These are phyloP conservation scores for Protaetia brevitarsis DNA, from an alignment of 1,140 invertebrate genomes.

Conservation along the genomic window DNA sequence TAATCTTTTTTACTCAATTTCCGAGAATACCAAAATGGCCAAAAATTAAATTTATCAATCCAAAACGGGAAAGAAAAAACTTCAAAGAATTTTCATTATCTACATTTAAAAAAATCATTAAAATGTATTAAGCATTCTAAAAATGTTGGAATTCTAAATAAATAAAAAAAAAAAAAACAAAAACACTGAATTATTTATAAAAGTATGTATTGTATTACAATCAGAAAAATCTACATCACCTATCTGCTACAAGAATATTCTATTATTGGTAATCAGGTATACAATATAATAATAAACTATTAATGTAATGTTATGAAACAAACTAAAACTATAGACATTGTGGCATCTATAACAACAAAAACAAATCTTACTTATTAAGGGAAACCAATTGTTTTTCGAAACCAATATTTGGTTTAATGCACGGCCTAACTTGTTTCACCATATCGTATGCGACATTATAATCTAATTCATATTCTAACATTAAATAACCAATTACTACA, in stretches of 20 bases:
- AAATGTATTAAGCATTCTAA: too few species aligned
- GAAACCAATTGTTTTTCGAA: slow-evolving; percentile 65
- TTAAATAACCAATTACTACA: slow-evolving; percentile 80
- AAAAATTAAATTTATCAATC: too few species aligned
- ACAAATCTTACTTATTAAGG: slow-evolving; percentile 26
- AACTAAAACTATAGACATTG: neutral
- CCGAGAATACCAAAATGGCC: too few species aligned
- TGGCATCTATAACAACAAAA: neutral
- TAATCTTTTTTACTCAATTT: too few species aligned
- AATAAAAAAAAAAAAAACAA: neutral
- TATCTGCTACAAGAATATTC: neutral
- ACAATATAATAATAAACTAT: slow-evolving; percentile 20
- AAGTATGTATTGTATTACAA: slow-evolving; percentile 13
- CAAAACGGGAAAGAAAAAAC: too few species aligned
- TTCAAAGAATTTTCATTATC: too few species aligned
- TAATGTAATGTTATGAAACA: neutral
- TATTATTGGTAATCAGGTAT: slow-evolving; percentile 16
- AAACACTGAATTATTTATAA: slow-evolving; percentile 11
- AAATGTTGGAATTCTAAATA: neutral
- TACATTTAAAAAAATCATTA: too few species aligned
- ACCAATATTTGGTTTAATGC: slow-evolving; percentile 75
- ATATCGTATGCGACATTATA: slow-evolving; percentile 68
- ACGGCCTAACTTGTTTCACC: slow-evolving; percentile 64
- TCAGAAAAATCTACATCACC: neutral
- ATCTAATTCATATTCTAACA: slow-evolving; percentile 60